Base-by-base conservation (phyloP, 2,888 invertebrate species). In the Rhimphoctona megacephalus region DNA sequence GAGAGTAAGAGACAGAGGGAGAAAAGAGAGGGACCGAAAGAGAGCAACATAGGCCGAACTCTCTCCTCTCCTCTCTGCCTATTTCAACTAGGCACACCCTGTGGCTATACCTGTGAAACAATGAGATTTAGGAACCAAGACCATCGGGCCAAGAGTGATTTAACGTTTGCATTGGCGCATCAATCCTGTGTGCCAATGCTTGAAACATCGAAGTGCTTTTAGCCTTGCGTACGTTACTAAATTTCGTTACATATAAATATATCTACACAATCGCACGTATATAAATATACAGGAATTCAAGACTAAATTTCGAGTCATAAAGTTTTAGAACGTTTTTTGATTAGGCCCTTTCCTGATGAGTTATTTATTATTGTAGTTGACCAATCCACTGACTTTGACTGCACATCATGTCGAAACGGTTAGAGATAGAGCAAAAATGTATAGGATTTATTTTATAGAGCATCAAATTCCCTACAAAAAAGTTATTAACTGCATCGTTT, bases 111-210 rank as follows among this genome's bases (percentile, higher is more conserved):
- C 83, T 80, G 66, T 52, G 83, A 86, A 86, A 86, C 86, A 86
- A 86, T 86, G 83, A 86, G 86, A 83, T 86, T 86, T 86, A 86
- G 86, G 83, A 83, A 86, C 72, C 83, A 80, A 49, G 72, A 81
- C 83, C 86, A 83, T 49, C 72, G 72, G 70, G 66, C 72, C 80
- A 46, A 72, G 86, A 86, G 86, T 86, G 86, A 86, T 83, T 86
- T 86, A 86, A 77, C 76, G 86, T 76, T 83, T 76, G 85, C 85
- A 80, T 82, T 70, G 83, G 70, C 80, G 39, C 82, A 76, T 80
- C 82, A 79, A 86, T 81, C 80, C 76, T 61, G 17, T 52, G 66
- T 22, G 39, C 52, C 54, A 85, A 79, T 85, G 69, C 78, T 82
- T 69, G 69, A 82, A 83, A 83, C 80, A 80, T 70, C 72, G 72